Base-by-base conservation (phyloP, 2,888 invertebrate species). In the Ypsolopha scabrella region DNA sequence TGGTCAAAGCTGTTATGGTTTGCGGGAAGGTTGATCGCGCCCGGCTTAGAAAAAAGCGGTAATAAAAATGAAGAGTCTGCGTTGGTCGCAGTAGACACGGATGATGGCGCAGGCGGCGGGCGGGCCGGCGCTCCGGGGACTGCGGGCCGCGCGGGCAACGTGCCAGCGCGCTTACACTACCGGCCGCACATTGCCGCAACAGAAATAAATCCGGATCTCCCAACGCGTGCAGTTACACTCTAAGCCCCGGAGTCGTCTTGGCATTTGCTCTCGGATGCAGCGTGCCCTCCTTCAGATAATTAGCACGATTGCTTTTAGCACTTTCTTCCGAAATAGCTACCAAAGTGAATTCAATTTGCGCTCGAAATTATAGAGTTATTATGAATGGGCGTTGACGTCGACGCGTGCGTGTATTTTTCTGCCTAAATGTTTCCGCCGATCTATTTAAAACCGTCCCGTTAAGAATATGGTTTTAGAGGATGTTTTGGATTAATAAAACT, bases 311-410 rank as follows among this genome's bases (percentile, higher is more conserved):
- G 24, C 41, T 50, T 37, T 11, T 43, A 35, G 44, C 48, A 36
- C 48, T 58, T 58, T 60, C 54, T 51, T 57, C 60, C 54, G 55
- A 61, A 70, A 67, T 64, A 69, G 62, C 59, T 56, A 46, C 53
- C 44, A 54, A 52, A 36, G 55, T 58, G 54, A 3, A 39, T 24
- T 24, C 24, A 14, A 60, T 57, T 60, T 60, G 62, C 60, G 58
- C 55, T 56, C 54, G 68, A 66, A 7, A 48, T 11, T 37, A 48
- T 36, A 36, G n/a, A n/a, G 11, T 62, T 62, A 71, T 80, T 71
- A 75, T 83, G 82, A 83, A 83, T 85, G 85, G 68, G 67, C 52
- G 63, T 68, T 76, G 76, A 81, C 80, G 82, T 80, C 75, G 75
- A 60, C 58, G 62, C 53, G 55, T 53, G 49, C 36, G 60, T 38